Percentiles rank a stretch among this genome's conserved stretches.
Conservation (phyloP, 2,113 vertebrate genomes). For the Carettochelys insculpta region DNA sequence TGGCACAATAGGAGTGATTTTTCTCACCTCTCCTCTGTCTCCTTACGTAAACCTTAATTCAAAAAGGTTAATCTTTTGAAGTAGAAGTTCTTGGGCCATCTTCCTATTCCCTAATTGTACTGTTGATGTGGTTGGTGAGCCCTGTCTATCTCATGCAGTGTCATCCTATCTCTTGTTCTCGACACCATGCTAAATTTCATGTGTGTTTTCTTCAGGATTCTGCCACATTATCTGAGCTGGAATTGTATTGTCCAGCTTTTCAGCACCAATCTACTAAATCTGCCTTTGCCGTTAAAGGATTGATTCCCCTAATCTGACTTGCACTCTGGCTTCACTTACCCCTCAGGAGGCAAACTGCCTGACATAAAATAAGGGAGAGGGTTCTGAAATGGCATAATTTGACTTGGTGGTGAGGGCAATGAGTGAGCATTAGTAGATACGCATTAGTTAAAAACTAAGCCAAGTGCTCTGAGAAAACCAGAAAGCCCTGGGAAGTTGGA, state of each 20-base stretch:
- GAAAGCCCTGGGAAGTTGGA: rapidly evolving
- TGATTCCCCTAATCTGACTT: not conserved
- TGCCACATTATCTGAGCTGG: not conserved
- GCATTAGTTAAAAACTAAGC: not conserved
- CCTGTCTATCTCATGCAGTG: not conserved
- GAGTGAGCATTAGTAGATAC: not conserved
- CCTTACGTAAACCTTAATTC: not conserved
- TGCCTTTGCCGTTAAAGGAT: not conserved
- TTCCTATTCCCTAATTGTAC: not conserved
- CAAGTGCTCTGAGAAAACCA: not conserved
- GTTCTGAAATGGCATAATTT: not conserved
- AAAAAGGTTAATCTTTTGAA: not conserved
- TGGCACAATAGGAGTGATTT: not conserved
- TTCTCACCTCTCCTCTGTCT: not conserved
- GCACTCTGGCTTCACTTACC: not conserved
- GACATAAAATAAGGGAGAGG: not conserved
- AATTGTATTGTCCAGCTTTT: not conserved
- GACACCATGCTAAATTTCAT: not conserved
- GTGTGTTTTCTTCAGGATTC: not conserved
- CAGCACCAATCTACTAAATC: not conserved
- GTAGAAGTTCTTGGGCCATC: not conserved
- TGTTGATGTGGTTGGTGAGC: not conserved
- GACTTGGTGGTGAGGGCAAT: not conserved
- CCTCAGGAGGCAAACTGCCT: not conserved
- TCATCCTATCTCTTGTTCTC: not conserved